Evolutionary conservation across 2,797 vertebrate species (phyloP).

Genomic region (Karalla daura): DNA sequence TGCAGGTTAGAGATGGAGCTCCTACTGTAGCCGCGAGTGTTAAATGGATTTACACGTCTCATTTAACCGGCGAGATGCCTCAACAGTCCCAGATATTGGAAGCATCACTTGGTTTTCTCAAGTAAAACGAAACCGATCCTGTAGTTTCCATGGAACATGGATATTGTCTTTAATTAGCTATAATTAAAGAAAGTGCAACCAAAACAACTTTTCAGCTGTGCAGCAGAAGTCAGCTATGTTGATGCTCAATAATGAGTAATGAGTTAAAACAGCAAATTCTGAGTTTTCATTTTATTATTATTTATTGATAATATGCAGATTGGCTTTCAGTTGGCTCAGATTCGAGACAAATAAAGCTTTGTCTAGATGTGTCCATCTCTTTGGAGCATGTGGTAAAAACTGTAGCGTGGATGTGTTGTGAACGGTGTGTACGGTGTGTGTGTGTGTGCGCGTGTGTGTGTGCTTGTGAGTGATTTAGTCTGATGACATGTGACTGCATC

Average conservation of each 20-base stretch:
- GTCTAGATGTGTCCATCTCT: not conserved
- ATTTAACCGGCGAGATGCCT: slow-evolving; percentile 63
- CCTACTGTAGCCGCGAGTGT: slow-evolving; percentile 37
- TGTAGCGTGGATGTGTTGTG: slow-evolving; percentile 9
- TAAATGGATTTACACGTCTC: slow-evolving; percentile 72
- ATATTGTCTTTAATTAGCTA: slow-evolving; percentile 30
- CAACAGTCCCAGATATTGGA: slow-evolving; percentile 40
- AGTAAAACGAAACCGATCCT: slow-evolving; percentile 40
- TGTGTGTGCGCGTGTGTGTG: slow-evolving; percentile 24
- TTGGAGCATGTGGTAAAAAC: not conserved
- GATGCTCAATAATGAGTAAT: slow-evolving; percentile 40
- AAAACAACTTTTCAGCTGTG: slow-evolving; percentile 27
- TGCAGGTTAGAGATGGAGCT: slow-evolving; percentile 57
- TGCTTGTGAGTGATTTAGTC: slow-evolving; percentile 9
- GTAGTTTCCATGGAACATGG: slow-evolving; percentile 21
- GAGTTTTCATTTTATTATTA: not conserved
- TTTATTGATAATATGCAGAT: not conserved
- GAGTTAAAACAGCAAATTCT: slow-evolving; percentile 16
- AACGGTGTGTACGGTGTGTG: slow-evolving; percentile 2
- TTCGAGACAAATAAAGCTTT: not conserved
- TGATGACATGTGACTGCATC: slow-evolving; percentile 7
- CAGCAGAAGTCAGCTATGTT: slow-evolving; percentile 13
- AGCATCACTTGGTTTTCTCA: slow-evolving; percentile 29
- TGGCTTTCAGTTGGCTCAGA: slow-evolving; percentile 9
- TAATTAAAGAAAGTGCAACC: slow-evolving; percentile 27